phyloP scores from a whole-genome alignment of 1,140 invertebrate genomes.

The Leptopilina boulardi region DNA sequence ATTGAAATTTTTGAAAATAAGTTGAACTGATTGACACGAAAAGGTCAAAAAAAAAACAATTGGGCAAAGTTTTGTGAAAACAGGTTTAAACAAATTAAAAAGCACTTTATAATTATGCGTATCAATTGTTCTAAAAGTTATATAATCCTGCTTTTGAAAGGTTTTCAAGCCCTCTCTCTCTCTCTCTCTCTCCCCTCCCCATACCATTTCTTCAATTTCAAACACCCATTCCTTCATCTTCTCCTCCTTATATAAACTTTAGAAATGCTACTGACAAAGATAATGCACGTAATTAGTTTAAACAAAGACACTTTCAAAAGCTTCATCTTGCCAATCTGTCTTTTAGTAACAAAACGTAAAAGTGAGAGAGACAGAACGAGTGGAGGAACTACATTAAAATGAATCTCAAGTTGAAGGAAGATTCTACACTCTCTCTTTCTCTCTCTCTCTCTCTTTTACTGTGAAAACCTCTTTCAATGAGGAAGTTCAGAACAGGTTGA shows the following conservation, averaged over 20 bases:
- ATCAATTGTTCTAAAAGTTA: conserved; percentile 31
- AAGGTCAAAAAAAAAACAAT: background rate
- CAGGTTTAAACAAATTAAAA: background rate
- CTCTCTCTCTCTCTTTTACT: too few species aligned
- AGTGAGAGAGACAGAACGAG: background rate
- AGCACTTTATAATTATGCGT: conserved; percentile 12
- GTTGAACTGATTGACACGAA: background rate
- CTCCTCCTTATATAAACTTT: conserved; percentile 22
- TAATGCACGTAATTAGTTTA: conserved; percentile 33
- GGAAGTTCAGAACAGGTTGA: conserved; percentile 20
- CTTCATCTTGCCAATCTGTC: conserved; percentile 28
- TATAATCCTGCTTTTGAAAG: conserved; percentile 30
- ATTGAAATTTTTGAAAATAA: background rate
- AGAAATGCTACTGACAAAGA: conserved; percentile 26
- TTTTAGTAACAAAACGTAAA: conserved; percentile 21
- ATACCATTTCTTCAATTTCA: background rate
- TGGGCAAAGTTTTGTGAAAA: background rate
- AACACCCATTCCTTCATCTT: background rate
- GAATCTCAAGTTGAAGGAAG: background rate
- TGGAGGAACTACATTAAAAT: conserved; percentile 9
- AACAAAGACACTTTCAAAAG: conserved; percentile 31
- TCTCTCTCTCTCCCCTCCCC: background rate
- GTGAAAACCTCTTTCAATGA: conserved; percentile 2
- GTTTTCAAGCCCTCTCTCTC: background rate
- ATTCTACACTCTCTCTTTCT: background rate